Base-by-base conservation (phyloP, 2,797 vertebrate genomes). In the Leuciscus waleckii region DNA sequence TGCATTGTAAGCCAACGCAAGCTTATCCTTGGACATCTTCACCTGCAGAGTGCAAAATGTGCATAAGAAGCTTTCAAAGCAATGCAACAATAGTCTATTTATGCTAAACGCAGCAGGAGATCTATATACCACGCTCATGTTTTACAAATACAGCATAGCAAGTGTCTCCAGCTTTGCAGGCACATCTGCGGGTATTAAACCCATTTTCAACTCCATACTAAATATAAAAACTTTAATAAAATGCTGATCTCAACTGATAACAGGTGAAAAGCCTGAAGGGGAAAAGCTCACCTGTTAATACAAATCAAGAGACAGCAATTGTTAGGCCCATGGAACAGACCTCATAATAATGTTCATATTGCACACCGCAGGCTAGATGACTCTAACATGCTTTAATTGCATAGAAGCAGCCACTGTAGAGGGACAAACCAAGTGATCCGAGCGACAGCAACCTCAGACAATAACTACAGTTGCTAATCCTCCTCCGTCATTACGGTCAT, bases 391-490 rank as follows among this genome's bases (percentile, higher is more conserved):
- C 94, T 95, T 95, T 95, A 95, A 95, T 95, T 95, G 94, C 92
- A 92, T 91, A 91, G 26, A 94, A 93, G 93, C 94, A 94, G 93
- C 88, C 93, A 92, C 91, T 94, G 92, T 93, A 93, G 93, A 94
- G 92, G 93, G 92, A 94, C 92, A 92, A 93, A 93, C 92, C 93
- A 93, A 92, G 92, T 92, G 94, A 95, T 94, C 94, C 90, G 85
- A 88, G 94, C 92, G 93, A 93, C 92, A 78, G 87, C 91, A 88
- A 93, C 94, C 94, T 94, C 93, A 94, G 92, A 95, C 94, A 95
- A 95, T 93, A 92, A 87, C 88, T 94, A 93, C 93, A 92, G 93
- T 94, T 92, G 90, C 94, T 95, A 95, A 95, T 95, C 95, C 95
- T 95, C 94, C 92, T 91, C 93, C 94, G 93, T 94, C 92, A 94